These are phyloP conservation scores for Euura saliciscinereae DNA, from an alignment of 1,140 invertebrate species.

Conservation along the genomic window DNA sequence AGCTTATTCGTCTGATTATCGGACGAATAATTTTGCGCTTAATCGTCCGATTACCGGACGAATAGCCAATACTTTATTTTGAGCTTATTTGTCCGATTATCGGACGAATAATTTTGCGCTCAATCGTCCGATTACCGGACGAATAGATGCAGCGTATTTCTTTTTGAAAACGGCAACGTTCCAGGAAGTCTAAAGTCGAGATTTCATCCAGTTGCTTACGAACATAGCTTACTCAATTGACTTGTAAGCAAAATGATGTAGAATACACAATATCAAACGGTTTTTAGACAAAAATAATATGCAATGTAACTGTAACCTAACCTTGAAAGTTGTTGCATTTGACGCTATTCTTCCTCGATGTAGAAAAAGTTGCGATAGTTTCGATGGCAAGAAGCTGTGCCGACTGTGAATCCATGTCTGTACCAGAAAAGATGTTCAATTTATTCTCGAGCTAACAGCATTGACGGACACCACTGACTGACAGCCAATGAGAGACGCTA, in stretches of 20 bases:
- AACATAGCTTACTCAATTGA: too few species aligned
- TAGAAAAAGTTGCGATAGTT: slow-evolving; percentile 32
- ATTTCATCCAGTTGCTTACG: slow-evolving; percentile 9
- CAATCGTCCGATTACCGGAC: too few species aligned
- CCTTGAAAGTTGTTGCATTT: slow-evolving; percentile 27
- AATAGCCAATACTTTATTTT: too few species aligned
- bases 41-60: too few species aligned
- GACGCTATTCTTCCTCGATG: slow-evolving; percentile 31
- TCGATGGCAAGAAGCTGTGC: neutral
- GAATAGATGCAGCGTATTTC: too few species aligned
- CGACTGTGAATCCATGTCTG: neutral
- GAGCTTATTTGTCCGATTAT: too few species aligned
- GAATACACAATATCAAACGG: slow-evolving; percentile 21
- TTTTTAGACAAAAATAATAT: neutral
- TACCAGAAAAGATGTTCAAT: neutral
- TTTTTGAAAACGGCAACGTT: neutral
- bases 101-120: too few species aligned
- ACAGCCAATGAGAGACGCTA: too few species aligned
- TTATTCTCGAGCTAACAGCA: too few species aligned
- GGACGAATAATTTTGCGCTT: too few species aligned
- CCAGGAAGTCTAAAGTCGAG: slow-evolving; percentile 1
- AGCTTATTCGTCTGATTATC: too few species aligned
- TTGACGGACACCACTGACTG: too few species aligned
- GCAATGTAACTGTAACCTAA: slow-evolving; percentile 16
- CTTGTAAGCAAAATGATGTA: slow-evolving; percentile 14